Conservation (phyloP, 2,113 vertebrate species). For the Oenanthe melanoleuca region DNA sequence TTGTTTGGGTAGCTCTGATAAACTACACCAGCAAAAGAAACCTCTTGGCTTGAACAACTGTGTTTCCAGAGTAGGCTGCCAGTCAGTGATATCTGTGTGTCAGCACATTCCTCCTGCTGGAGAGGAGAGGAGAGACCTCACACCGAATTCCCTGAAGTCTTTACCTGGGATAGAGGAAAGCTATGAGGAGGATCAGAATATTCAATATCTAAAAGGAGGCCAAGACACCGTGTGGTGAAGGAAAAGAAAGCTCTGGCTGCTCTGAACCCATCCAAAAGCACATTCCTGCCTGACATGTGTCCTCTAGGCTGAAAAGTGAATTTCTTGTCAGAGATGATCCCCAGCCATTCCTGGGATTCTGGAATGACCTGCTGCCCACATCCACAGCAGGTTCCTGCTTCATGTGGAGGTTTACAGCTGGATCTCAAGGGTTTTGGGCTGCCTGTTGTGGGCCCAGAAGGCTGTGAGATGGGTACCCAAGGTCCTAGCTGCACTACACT, state of each 20-base stretch:
- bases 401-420: accelerated
- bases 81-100: background rate
- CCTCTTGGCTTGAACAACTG: background rate
- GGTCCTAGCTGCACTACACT: accelerated
- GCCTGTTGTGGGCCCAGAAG: accelerated
- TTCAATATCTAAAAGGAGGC: background rate
- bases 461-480: background rate
- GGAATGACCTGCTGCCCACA: background rate
- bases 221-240: background rate
- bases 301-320: background rate
- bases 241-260: background rate
- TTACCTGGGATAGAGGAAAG: constrained; percentile 13
- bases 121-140: background rate
- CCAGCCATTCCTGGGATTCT: background rate
- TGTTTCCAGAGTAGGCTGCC: constrained; percentile 32
- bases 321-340: background rate
- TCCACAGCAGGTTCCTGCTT: background rate
- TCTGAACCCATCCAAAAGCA: background rate
- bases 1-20: constrained; percentile 21
- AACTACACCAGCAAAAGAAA: constrained; percentile 29
- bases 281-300: background rate
- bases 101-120: constrained; percentile 50
- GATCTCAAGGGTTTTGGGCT: background rate
- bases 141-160: background rate
- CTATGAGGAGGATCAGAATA: background rate